phyloP scores from a whole-genome alignment of 2,888 invertebrate genomes.

The Andrena camellia region DNA sequence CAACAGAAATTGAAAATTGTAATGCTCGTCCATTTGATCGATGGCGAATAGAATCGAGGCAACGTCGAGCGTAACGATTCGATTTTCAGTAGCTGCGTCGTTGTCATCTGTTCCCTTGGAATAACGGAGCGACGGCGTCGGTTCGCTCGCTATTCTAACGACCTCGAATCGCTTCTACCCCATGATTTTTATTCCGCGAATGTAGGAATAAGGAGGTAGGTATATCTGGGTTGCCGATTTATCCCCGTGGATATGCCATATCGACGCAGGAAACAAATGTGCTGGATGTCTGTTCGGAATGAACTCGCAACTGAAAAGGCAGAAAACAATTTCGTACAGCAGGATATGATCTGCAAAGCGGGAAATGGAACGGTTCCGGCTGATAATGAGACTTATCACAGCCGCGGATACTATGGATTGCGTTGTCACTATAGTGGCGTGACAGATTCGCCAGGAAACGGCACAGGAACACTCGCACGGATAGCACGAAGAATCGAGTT shows the following conservation, averaged over 20 bases:
- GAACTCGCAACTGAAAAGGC: too few species aligned
- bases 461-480: neutral
- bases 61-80: conserved; percentile 26
- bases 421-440: conserved; percentile 5
- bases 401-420: conserved; percentile 1
- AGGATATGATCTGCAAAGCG: too few species aligned
- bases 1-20: conserved; percentile 31
- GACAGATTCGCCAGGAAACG: conserved; percentile 17
- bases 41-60: conserved; percentile 23
- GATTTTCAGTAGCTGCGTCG: conserved; percentile 52
- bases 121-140: conserved; percentile 25
- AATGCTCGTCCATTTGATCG: conserved; percentile 6
- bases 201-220: conserved; percentile 30
- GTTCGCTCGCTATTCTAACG: conserved; percentile 47
- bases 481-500: conserved; percentile 21
- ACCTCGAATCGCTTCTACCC: conserved; percentile 45
- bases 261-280: neutral
- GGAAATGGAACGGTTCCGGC: neutral
- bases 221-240: neutral
- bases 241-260: neutral
- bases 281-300: too few species aligned
- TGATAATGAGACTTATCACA: neutral
- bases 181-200: conserved; percentile 44
- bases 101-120: conserved; percentile 48
- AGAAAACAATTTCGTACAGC: too few species aligned